phyloP scores from a whole-genome alignment of 2,113 vertebrate genomes.

The Axis porcinus region DNA sequence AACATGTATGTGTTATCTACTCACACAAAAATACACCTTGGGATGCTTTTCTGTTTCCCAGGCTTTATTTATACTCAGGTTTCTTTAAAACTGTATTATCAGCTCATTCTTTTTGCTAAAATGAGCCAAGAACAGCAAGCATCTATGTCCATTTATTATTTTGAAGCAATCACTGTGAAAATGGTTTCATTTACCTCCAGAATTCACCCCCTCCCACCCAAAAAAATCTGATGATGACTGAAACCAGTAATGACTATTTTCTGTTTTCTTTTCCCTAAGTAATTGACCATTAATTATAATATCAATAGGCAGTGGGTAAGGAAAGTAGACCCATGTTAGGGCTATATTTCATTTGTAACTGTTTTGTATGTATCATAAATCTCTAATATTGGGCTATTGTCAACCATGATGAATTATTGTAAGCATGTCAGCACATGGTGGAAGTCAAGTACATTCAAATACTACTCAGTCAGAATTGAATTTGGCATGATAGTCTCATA shows the following conservation, averaged over 20 bases:
- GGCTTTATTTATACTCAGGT: constrained; percentile 26
- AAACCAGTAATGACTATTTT: constrained; percentile 89
- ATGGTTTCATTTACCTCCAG: constrained; percentile 80
- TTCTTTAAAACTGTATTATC: constrained; percentile 57
- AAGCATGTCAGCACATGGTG: constrained; percentile 91
- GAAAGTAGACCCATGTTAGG: constrained; percentile 81
- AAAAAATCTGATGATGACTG: constrained; percentile 79
- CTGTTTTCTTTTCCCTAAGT: constrained; percentile 82
- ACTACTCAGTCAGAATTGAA: constrained; percentile 98
- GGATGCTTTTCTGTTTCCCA: constrained; percentile 31
- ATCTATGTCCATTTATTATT: constrained; percentile 69
- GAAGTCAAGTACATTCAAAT: constrained; percentile 98
- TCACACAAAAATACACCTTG: background rate
- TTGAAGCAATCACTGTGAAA: constrained; percentile 73
- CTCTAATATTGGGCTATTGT: constrained; percentile 92
- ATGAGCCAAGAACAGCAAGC: constrained; percentile 33
- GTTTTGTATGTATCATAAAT: constrained; percentile 90
- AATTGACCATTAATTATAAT: constrained; percentile 90
- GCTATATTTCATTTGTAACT: constrained; percentile 84
- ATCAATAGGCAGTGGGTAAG: constrained; percentile 86
- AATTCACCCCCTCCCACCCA: constrained; percentile 70
- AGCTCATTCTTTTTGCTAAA: constrained; percentile 55
- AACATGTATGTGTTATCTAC: background rate
- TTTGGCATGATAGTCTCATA: constrained; percentile 97
- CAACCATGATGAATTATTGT: constrained; percentile 93